A percentile compares a stretch with the other conserved stretches of the same genome.
These are phyloP conservation scores for Chlamydotis undulata DNA, from an alignment of 2,113 vertebrate genomes.

Conservation along the genomic window DNA sequence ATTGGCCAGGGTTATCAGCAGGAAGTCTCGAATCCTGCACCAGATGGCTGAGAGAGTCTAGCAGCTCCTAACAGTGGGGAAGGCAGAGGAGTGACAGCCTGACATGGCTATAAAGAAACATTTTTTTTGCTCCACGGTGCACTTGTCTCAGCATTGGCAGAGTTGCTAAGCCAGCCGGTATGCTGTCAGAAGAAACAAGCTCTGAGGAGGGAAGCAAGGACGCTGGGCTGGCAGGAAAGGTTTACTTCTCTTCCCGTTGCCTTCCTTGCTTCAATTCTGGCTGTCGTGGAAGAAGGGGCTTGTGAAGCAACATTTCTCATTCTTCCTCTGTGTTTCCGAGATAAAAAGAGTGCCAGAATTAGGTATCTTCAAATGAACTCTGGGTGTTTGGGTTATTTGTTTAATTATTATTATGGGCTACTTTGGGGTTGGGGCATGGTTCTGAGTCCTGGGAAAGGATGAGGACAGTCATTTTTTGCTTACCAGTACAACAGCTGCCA, in stretches of 20 bases:
- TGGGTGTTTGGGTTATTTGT: fast-evolving
- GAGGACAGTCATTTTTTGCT: not conserved
- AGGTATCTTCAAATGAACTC: not conserved
- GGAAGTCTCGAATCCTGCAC: not conserved
- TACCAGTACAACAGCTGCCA: not conserved
- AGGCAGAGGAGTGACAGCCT: slow-evolving; percentile 38
- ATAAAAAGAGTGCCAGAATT: not conserved
- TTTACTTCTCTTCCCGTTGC: not conserved
- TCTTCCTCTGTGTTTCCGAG: not conserved
- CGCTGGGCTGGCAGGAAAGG: not conserved
- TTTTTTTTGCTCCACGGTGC: not conserved
- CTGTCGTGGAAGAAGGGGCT: not conserved
- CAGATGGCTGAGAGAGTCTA: slow-evolving; percentile 51
- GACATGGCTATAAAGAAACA: not conserved
- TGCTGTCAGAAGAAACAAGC: not conserved
- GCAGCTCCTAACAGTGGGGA: slow-evolving; percentile 12
- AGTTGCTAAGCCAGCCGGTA: not conserved
- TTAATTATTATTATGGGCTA: not conserved
- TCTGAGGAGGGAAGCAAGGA: fast-evolving
- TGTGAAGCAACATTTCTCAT: not conserved
- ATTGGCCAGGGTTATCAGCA: not conserved
- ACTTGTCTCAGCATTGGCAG: not conserved
- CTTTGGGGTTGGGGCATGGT: not conserved
- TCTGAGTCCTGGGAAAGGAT: not conserved
- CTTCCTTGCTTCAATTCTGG: not conserved